Evolutionary conservation across 1,140 invertebrate species (phyloP), one percentile per base, ranked within the genome.

Genomic region (Chionoecetes opilio): DNA sequence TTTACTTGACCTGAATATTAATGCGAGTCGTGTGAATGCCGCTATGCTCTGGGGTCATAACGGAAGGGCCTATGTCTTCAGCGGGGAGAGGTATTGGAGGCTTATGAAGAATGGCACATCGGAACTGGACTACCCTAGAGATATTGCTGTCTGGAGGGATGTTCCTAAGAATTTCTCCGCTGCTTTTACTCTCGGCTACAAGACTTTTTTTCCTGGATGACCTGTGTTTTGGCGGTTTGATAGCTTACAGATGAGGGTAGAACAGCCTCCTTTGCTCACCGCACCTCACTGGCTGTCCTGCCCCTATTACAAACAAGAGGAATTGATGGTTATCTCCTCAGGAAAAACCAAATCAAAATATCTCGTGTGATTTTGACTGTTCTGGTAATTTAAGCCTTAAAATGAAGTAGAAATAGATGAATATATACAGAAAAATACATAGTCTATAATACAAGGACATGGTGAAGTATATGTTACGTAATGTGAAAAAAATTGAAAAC

Each of bases 171-270:
- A 97, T 41, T 96, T 97, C 5, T 97, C 97, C 96, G 97, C 97
- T 32, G 97, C 97, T 3, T 97, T 98, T 96, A 96, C 97, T 32
- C 97, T 97, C 92, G 97, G 96, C 86, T 96, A 97, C 97, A 98
- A 98, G 97, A 99, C 99, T 2, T 99, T 99, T 96, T 99, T 99
- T 97, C 99, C 99, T 97, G 99, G 99, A 97, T 99, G 98, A 0
- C 98, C 98, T 97, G 98, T 98, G 29, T 99, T 98, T 97, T 99
- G 99, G 99, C 98, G 99, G 97, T 99, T 99, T 97, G 98, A 99
- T 97, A 99, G 99, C 97, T 97, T 98, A 31, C 97, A 97, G 92
- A 99, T 99, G 99, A 97, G 97, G 95, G 98, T 99, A 0, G 98
- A 98, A 87, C 98, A 98, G 96, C 97, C 98, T 41, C 98, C 98